These are phyloP conservation scores for Bagarius yarrelli DNA, from an alignment of 2,113 vertebrate genomes.

Conservation along the genomic window DNA sequence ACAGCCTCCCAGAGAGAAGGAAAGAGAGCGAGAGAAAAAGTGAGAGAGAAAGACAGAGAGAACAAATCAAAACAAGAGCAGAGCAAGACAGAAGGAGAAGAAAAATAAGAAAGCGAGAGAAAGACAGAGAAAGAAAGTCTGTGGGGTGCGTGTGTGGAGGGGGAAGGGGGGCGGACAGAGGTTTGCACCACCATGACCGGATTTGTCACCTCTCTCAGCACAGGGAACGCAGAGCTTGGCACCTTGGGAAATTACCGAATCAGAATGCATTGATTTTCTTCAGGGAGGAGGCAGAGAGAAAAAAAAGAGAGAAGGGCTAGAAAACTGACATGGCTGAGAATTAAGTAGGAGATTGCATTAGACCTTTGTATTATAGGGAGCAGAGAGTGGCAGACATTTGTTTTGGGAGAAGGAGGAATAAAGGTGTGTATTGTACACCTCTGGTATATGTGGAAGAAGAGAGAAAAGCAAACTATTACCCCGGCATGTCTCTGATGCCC, in stretches of 20 bases:
- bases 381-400: constrained; percentile 70
- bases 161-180: constrained; percentile 46
- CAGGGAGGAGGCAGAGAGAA: constrained; percentile 53
- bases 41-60: not conserved
- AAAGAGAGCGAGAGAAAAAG: constrained; percentile 11
- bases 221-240: constrained; percentile 71
- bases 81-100: constrained; percentile 23
- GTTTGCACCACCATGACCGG: constrained; percentile 77
- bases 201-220: constrained; percentile 85
- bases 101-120: constrained; percentile 23
- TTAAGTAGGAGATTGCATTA: constrained; percentile 57
- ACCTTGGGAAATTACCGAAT: constrained; percentile 94
- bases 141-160: constrained; percentile 8
- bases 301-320: constrained; percentile 37
- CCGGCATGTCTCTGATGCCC: constrained; percentile 36
- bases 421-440: constrained; percentile 56
- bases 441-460: constrained; percentile 36
- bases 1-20: constrained; percentile 41
- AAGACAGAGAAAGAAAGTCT: constrained; percentile 32
- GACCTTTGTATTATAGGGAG: constrained; percentile 68
- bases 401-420: constrained; percentile 58
- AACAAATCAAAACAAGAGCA: constrained; percentile 8
- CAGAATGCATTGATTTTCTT: constrained; percentile 90
- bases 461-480: constrained; percentile 41
- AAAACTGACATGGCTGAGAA: constrained; percentile 56